Percentiles rank a stretch among this genome's conserved stretches.
Conservation (phyloP, 2,113 vertebrate genomes). For the Notarius quadriscutis region DNA sequence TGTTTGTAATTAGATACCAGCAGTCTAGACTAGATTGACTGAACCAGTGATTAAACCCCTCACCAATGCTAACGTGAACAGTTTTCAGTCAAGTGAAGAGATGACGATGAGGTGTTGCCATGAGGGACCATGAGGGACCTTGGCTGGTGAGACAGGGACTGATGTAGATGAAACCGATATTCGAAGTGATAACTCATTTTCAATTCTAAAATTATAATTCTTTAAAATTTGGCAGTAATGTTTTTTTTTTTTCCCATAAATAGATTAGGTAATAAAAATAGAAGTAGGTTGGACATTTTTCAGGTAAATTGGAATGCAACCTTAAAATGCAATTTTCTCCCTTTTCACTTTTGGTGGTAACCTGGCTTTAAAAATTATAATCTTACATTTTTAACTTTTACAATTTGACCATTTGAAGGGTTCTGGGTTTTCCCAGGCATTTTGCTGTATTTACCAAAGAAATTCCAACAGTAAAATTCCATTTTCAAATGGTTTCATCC, state of each 20-base stretch:
- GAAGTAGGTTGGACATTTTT: neutral
- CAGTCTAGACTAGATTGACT: neutral
- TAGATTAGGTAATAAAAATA: neutral
- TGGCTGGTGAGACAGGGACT: neutral
- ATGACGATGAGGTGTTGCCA: neutral
- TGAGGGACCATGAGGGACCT: neutral
- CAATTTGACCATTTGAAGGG: neutral
- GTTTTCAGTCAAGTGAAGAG: neutral
- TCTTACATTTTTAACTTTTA: neutral
- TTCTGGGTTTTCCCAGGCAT: neutral
- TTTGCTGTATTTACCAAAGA: neutral
- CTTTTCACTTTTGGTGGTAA: neutral
- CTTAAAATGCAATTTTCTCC: neutral
- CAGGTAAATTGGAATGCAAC: neutral
- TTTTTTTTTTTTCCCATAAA: neutral
- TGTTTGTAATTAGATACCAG: neutral
- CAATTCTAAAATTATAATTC: neutral
- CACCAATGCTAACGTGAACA: too few species aligned
- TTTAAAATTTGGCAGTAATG: neutral
- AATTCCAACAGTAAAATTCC: neutral
- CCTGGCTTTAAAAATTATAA: neutral
- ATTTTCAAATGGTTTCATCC: neutral
- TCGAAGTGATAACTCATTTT: neutral
- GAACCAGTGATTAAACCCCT: neutral
- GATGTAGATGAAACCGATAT: neutral